Base-by-base conservation (phyloP, 2,888 invertebrate species). In the Ptychoptera contaminata region DNA sequence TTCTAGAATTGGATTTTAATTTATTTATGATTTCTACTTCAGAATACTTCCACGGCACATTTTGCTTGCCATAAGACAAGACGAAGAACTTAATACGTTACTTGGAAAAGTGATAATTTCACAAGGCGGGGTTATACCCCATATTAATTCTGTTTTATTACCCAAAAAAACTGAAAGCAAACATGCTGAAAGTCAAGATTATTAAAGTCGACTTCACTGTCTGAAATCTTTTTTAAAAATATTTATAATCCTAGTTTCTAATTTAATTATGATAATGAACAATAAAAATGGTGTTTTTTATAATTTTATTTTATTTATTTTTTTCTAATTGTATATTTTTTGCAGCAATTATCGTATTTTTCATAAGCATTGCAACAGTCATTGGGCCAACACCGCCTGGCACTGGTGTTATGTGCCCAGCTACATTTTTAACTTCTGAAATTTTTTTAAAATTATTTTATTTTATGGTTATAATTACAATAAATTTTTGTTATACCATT, bases 301-400 rank as follows among this genome's bases (percentile, higher is more conserved):
- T 7, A 23, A 23, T 23, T 23, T 23, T 23, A 7, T 23, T 23
- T 23, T 23, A 23, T 23, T 23, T 23, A 23, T 23, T 23, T 23
- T 7, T 7, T 23, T 5, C 3, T 23, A 23, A 23, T 23, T 23
- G 23, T 8, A 69, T 59, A 23, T 59, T 66, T 56, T 72, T 70
- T 1, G 84, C 83, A 0, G 88, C 87, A 54, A 71, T 68, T 47
- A 91, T 71, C 0, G 91, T 91, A 60, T 93, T 93, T 53, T 76
- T 77, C 86, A 93, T 87, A 32, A 93, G 64, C 88, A 91, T 91
- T 1, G 90, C 84, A 0, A 92, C 91, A 0, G 93, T 93, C 82
- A 92, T 86, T 1, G 92, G 92, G 0, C 92, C 92, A 5, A 88
- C 92, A 2, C 93, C 93, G 2, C 92, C 76, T 1, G 92, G 92